phyloP scores from a whole-genome alignment of 2,797 vertebrate species.

The Helicolenus hilgendorfi region DNA sequence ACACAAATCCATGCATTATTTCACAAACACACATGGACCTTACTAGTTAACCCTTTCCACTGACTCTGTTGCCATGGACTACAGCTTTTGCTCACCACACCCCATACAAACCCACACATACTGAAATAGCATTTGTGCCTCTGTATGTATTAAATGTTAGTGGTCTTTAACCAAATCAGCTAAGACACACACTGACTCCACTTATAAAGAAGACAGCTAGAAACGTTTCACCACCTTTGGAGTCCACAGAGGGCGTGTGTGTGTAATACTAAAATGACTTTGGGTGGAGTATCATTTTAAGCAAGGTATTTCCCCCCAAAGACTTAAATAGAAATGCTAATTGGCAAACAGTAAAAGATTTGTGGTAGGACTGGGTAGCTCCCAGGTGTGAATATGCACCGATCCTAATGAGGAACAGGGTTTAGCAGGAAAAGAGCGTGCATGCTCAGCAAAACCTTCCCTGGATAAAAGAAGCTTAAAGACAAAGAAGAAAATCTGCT shows the following conservation, averaged over 20 bases:
- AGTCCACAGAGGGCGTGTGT: not conserved
- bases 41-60: not conserved
- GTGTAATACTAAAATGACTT: constrained; percentile 18
- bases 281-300: constrained; percentile 40
- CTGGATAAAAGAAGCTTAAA: constrained; percentile 81
- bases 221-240: not conserved
- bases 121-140: not conserved
- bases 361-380: constrained; percentile 54
- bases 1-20: not conserved
- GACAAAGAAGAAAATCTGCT: constrained; percentile 79
- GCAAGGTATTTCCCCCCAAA: constrained; percentile 15
- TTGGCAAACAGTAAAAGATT: constrained; percentile 72
- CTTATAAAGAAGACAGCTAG: not conserved
- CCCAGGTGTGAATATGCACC: constrained; percentile 73
- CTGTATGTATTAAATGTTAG: not conserved
- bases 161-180: not conserved
- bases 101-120: not conserved
- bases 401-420: constrained; percentile 76
- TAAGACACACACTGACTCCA: not conserved
- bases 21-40: not conserved
- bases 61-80: not conserved
- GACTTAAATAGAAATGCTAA: constrained; percentile 67
- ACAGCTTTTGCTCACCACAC: not conserved
- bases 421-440: constrained; percentile 76
- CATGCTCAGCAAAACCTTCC: constrained; percentile 75